These are phyloP conservation scores for roundworm (Caenorhabditis elegans) DNA, from an alignment of 1,140 invertebrate genomes.

Conservation along the genomic window WBcel235 BX284606.5:6375001-6375500, in stretches of 20 bases:
- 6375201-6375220: neutral
- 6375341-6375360: neutral
- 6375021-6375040: neutral
- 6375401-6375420: neutral
- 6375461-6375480: neutral
- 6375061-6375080: neutral
- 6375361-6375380: neutral
- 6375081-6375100: neutral
- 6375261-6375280: neutral
- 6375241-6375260: neutral
- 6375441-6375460: neutral
- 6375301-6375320: neutral
- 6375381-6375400: neutral
- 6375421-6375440: neutral
- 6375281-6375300: neutral
- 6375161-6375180: neutral
- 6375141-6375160: neutral
- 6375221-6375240: neutral
- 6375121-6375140: neutral
- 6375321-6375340: no score
- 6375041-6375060: neutral
- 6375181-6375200: neutral
- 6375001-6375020: no score
- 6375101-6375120: neutral
- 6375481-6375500: neutral